Percentiles rank a stretch among this genome's conserved stretches.
Evolutionary conservation across 1,140 invertebrate species (phyloP).

Genomic region (Trichomalopsis sarcophagae): DNA sequence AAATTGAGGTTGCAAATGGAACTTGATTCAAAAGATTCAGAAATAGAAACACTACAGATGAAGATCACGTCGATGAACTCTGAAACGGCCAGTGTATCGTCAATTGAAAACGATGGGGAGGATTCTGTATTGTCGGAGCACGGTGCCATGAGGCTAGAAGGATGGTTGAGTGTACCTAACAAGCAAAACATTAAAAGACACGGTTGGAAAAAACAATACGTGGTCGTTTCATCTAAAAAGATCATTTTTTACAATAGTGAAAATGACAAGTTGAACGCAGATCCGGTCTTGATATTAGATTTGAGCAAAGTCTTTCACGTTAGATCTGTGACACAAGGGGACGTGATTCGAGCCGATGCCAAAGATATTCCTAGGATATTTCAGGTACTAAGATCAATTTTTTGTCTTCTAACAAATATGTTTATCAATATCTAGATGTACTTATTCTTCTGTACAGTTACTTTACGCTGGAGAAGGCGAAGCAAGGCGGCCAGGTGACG

Average conservation of each 20-base stretch:
- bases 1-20: constrained; percentile 94
- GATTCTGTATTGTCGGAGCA: constrained; percentile 79
- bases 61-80: constrained; percentile 86
- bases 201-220: constrained; percentile 98
- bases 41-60: constrained; percentile 93
- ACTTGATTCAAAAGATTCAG: constrained; percentile 95
- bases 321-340: constrained; percentile 97
- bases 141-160: constrained; percentile 83
- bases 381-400: constrained; percentile 78
- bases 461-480: constrained; percentile 96
- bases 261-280: constrained; percentile 94
- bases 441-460: constrained; percentile 73
- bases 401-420: background rate
- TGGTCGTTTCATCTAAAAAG: constrained; percentile 96
- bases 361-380: constrained; percentile 99
- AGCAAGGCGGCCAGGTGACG: constrained; percentile 88
- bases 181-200: constrained; percentile 96
- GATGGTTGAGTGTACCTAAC: constrained; percentile 95
- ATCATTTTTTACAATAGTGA: constrained; percentile 98
- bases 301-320: constrained; percentile 99
- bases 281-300: constrained; percentile 95
- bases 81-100: constrained; percentile 93
- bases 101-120: constrained; percentile 90
- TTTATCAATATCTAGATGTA: background rate
- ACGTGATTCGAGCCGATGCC: constrained; percentile 97